Evolutionary conservation across 1,140 invertebrate genomes (phyloP), one percentile per base, ranked within the genome.

Genomic region (Dufourea novaeangliae): DNA sequence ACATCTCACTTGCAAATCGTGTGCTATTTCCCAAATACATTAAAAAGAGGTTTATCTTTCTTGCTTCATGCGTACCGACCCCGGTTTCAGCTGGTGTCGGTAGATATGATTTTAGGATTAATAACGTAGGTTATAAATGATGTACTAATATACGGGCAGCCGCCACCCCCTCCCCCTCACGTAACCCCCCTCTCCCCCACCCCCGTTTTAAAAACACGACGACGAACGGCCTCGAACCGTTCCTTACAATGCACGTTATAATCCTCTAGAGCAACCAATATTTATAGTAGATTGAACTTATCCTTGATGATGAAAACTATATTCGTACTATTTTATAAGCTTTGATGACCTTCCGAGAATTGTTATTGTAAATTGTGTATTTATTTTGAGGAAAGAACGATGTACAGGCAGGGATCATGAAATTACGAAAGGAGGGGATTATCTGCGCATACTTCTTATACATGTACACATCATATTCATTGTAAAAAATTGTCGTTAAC

Each of bases 401-500:
- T 67, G 62, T 54, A 56, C 50, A 50, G 52, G 20, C 67, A 7
- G 41, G n/a, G 37, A 59, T 68, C 37, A 29, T 59, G 29, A 46
- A 75, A 69, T 41, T 69, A 56, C 37, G 22, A 46, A 8, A 34
- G 44, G 41, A 37, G 39, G 39, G 64, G 7, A 56, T 34, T 68
- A 70, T 46, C 34, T 32, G 27, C 50, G 44, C 52, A 75, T 76
- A 64, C 5, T 50, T 71, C 17, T 54, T 78, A 39, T 62, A 54
- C 32, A 63, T 52, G 61, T 32, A 67, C 27, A 52, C 17, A 52
- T 63, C 73, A 64, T 84, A 41, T 72, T 71, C 50, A 84, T 77
- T 83, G 50, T 79, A 83, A 80, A 83, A n/a, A 71, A 82, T 75
- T 34, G 57, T 83, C 63, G 71, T 79, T 79, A 67, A 70, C 22